Evolutionary conservation across 2,797 vertebrate species (phyloP).

Genomic region (Danio kyathit): DNA sequence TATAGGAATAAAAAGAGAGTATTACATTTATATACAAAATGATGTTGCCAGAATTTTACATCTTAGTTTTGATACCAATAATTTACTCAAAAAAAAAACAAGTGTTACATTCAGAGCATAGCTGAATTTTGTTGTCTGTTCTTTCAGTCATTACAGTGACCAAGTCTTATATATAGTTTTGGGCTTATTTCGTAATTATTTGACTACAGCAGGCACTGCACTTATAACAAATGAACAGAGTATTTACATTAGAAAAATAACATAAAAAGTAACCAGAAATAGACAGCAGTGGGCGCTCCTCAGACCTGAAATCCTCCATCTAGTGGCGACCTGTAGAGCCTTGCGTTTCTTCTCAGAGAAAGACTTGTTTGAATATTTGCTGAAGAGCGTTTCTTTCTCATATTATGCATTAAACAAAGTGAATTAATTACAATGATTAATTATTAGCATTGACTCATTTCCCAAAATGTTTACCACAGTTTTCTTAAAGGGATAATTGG

Average conservation of each 20-base stretch:
- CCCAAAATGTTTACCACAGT: no score
- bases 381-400: no score
- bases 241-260: constrained; percentile 51
- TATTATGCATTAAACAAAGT: no score
- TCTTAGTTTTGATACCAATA: constrained; percentile 47
- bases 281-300: constrained; percentile 26
- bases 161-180: not conserved
- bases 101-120: not conserved
- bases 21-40: constrained; percentile 41
- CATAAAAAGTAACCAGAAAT: constrained; percentile 27
- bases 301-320: constrained; percentile 7
- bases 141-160: not conserved
- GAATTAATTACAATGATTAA: no score
- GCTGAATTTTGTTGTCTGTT: not conserved
- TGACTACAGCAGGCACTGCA: no score
- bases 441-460: no score
- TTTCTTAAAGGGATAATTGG: no score
- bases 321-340: constrained; percentile 49
- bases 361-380: constrained; percentile 34
- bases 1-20: constrained; percentile 1
- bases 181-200: not conserved
- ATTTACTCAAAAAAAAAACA: constrained; percentile 36
- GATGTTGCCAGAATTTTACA: constrained; percentile 22
- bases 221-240: not conserved
- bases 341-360: constrained; percentile 38